These are phyloP conservation scores for Pollimyrus isidori DNA, from an alignment of 2,113 vertebrate species.

Conservation along the genomic window DNA sequence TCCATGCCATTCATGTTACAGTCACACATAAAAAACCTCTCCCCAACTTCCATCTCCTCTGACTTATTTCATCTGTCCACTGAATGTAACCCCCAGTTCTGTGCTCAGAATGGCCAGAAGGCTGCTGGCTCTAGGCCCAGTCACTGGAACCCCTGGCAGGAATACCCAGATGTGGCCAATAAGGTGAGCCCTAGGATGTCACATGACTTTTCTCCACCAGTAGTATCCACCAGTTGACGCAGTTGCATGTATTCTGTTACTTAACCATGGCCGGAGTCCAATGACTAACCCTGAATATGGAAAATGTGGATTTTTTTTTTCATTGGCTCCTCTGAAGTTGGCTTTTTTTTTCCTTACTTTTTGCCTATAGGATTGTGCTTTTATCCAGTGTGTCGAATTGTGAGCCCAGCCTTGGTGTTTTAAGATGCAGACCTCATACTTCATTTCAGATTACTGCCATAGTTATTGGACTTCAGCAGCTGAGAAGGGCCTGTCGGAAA, in stretches of 20 bases:
- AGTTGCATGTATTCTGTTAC: background rate
- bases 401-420: background rate
- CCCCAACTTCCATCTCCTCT: background rate
- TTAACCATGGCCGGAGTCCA: background rate
- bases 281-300: background rate
- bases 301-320: background rate
- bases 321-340: background rate
- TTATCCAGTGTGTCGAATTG: background rate
- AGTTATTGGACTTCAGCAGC: constrained; percentile 21
- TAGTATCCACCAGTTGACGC: background rate
- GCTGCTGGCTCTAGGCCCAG: background rate
- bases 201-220: background rate
- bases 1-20: background rate
- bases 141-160: background rate
- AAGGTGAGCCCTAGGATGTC: constrained; percentile 6
- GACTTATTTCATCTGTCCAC: background rate
- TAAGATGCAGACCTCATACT: background rate
- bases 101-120: background rate
- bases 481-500: background rate
- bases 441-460: constrained; percentile 13
- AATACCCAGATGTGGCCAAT: constrained; percentile 13
- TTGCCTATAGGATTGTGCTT: background rate
- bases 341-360: background rate
- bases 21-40: background rate
- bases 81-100: background rate